Evolutionary conservation across 2,888 invertebrate species (phyloP).

Genomic region (Pimpla rufipes): DNA sequence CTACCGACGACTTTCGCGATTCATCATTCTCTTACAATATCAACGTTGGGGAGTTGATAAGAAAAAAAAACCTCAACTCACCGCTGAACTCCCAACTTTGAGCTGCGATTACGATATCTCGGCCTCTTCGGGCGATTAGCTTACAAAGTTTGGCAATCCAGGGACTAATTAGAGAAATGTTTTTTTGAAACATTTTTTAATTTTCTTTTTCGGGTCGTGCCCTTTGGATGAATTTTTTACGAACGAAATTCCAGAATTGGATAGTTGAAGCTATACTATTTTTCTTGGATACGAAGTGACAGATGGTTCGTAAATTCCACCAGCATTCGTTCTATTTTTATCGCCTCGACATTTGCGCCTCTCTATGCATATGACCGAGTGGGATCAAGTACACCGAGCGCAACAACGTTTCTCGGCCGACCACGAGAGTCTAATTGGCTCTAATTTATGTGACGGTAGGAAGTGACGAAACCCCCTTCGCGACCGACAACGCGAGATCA

Average conservation of each 20-base stretch:
- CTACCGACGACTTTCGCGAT: conserved; percentile 33
- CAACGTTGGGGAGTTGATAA: background rate
- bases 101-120: background rate
- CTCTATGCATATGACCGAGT: background rate
- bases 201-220: background rate
- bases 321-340: conserved; percentile 4
- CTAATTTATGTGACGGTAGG: conserved; percentile 58
- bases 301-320: conserved; percentile 22
- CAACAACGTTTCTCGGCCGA: conserved; percentile 11
- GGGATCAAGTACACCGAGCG: conserved; percentile 24
- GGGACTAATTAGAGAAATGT: background rate
- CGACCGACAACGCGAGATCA: conserved; percentile 39
- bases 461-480: conserved; percentile 25
- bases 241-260: background rate
- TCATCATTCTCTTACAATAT: background rate
- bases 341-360: background rate
- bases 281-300: background rate
- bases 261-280: no score
- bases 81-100: background rate
- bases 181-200: background rate
- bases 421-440: conserved; percentile 48
- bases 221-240: background rate
- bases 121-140: background rate
- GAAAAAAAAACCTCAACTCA: background rate
- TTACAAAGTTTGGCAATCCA: background rate